These are phyloP conservation scores for Entelurus aequoreus DNA, from an alignment of 2,113 vertebrate species.

Conservation along the genomic window DNA sequence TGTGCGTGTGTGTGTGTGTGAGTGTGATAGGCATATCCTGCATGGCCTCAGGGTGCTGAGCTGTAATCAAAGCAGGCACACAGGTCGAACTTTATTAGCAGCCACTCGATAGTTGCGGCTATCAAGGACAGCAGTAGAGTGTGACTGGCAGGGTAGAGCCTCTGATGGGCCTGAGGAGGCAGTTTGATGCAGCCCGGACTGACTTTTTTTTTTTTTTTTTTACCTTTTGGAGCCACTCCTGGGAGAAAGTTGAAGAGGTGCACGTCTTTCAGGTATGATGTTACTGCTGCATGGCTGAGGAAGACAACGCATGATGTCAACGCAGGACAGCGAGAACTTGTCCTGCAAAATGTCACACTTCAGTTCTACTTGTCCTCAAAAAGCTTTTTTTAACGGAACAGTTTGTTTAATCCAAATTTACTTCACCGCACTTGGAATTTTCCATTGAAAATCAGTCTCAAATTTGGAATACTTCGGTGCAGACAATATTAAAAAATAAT, in stretches of 20 bases:
- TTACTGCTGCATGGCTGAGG: background rate
- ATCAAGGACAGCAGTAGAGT: constrained; percentile 25
- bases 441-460: background rate
- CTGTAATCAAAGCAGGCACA: constrained; percentile 75
- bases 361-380: background rate
- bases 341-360: background rate
- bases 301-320: background rate
- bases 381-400: background rate
- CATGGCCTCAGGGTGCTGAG: constrained; percentile 45
- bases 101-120: constrained; percentile 67
- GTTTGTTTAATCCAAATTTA: constrained; percentile 8
- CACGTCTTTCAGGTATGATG: constrained; percentile 46
- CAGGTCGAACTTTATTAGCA: constrained; percentile 82
- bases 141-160: constrained; percentile 21
- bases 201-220: background rate
- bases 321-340: background rate
- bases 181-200: constrained; percentile 16
- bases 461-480: background rate
- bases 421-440: background rate
- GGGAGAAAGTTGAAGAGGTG: constrained; percentile 10
- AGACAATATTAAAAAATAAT: constrained; percentile 18
- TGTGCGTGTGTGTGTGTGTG: background rate
- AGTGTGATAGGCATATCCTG: constrained; percentile 50
- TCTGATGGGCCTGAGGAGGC: constrained; percentile 15
- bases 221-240: background rate